These are phyloP conservation scores for Telmatochromis bifrenatus DNA, from an alignment of 2,113 vertebrate species.

Conservation along the genomic window DNA sequence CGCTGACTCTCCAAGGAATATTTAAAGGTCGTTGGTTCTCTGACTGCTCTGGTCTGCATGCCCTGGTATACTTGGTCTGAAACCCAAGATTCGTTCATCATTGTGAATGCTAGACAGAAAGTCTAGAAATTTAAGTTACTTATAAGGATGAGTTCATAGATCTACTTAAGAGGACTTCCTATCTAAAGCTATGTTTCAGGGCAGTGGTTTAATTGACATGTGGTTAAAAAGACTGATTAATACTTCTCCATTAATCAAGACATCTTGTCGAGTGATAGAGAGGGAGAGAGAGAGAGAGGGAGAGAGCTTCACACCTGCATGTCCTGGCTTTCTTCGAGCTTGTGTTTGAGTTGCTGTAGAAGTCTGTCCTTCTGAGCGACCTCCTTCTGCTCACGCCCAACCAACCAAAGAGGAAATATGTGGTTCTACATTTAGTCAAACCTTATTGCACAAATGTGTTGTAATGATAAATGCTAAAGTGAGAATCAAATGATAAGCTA, in stretches of 20 bases:
- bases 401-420: neutral
- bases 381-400: constrained; percentile 78
- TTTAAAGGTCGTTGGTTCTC: neutral
- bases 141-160: neutral
- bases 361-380: constrained; percentile 86
- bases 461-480: neutral
- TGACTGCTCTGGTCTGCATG: neutral
- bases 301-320: constrained; percentile 73
- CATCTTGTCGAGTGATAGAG: neutral
- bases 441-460: neutral
- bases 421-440: neutral
- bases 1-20: neutral
- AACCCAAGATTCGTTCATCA: neutral
- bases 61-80: neutral
- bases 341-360: constrained; percentile 85
- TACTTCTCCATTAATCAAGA: neutral
- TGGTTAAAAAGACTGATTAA: neutral
- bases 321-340: constrained; percentile 83
- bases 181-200: neutral
- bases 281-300: rapidly evolving
- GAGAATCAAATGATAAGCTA: neutral
- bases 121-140: neutral
- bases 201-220: neutral
- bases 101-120: neutral
- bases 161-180: neutral